phyloP scores from a whole-genome alignment of 2,113 vertebrate species.

The Phoxinus phoxinus region DNA sequence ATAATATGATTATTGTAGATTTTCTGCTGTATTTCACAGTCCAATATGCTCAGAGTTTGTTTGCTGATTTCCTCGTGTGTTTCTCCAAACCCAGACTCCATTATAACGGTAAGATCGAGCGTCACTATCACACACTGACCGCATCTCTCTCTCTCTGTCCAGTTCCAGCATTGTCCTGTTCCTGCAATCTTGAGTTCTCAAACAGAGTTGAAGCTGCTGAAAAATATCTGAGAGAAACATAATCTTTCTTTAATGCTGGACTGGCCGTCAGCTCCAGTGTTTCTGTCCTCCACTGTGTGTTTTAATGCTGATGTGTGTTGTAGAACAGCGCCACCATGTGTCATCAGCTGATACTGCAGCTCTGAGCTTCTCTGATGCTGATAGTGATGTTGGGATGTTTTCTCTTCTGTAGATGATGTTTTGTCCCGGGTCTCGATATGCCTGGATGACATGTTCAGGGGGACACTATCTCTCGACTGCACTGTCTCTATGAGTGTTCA shows the following conservation, averaged over 20 bases:
- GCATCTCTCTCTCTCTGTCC: neutral
- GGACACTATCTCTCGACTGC: no score
- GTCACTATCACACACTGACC: neutral
- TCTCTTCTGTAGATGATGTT: constrained; percentile 89
- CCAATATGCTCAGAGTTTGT: constrained; percentile 96
- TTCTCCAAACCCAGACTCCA: constrained; percentile 95
- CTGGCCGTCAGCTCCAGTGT: neutral
- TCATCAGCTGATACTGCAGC: neutral
- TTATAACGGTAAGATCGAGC: constrained; percentile 91
- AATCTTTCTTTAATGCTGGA: neutral
- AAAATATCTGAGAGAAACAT: neutral
- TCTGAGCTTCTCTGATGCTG: neutral
- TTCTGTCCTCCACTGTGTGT: neutral
- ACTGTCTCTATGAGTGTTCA: no score
- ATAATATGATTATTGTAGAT: constrained; percentile 61
- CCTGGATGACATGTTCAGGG: constrained; percentile 71
- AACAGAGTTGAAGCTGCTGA: neutral
- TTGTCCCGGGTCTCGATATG: no score
- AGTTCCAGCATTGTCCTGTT: neutral
- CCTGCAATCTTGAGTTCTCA: neutral
- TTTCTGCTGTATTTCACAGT: no score
- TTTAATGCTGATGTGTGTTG: neutral
- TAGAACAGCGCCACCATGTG: neutral
- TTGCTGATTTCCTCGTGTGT: constrained; percentile 95
- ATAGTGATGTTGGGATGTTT: neutral